phyloP scores from a whole-genome alignment of 2,797 vertebrate species.

The Erithacus rubecula region DNA sequence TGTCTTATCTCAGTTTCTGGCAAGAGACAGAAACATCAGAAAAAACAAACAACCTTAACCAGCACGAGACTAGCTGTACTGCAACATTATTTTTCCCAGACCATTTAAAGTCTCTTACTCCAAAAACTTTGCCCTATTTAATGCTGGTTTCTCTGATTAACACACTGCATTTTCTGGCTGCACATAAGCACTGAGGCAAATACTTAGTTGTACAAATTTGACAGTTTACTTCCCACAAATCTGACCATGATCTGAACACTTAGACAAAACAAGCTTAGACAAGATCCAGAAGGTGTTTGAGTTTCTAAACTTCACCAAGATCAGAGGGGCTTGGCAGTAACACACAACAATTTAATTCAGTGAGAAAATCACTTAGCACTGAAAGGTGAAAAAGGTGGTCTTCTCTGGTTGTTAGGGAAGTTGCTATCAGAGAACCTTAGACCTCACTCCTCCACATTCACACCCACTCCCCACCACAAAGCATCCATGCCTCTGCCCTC shows the following conservation, averaged over 20 bases:
- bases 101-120: background rate
- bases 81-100: background rate
- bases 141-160: background rate
- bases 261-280: background rate
- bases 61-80: background rate
- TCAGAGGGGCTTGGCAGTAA: background rate
- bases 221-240: background rate
- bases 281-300: background rate
- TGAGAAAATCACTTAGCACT: background rate
- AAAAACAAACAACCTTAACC: background rate
- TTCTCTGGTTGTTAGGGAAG: background rate
- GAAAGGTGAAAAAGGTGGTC: background rate
- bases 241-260: background rate
- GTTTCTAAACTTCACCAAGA: background rate
- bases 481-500: background rate
- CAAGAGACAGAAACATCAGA: background rate
- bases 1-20: constrained; percentile 1
- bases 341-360: background rate
- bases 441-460: background rate
- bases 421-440: background rate
- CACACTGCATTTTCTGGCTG: background rate
- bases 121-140: background rate
- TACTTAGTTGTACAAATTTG: background rate
- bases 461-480: background rate
- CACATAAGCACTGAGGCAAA: background rate